Evolutionary conservation across 2,888 invertebrate genomes (phyloP).

Genomic region (Sphaerophoria rueppellii): DNA sequence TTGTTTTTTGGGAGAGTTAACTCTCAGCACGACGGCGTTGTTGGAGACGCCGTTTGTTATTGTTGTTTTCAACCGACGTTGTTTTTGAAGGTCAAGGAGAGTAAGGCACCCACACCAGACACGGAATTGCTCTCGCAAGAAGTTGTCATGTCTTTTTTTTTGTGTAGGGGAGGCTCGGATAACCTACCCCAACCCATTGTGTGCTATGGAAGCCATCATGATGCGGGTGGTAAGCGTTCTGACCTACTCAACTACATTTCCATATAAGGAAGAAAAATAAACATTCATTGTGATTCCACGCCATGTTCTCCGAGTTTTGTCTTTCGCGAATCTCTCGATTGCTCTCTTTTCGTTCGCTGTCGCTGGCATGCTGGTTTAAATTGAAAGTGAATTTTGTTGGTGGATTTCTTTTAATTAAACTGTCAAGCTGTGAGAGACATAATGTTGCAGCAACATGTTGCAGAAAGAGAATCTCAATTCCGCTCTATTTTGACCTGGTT

Average conservation of each 20-base stretch:
- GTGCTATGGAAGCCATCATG: background rate
- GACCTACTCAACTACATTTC: slow-evolving; percentile 73
- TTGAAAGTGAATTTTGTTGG: slow-evolving; percentile 22
- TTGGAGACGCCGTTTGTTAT: slow-evolving; percentile 34
- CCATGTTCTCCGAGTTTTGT: background rate
- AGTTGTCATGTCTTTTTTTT: background rate
- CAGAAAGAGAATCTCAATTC: background rate
- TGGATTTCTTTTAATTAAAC: background rate
- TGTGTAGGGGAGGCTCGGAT: slow-evolving; percentile 15
- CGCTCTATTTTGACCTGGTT: background rate
- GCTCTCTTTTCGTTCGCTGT: slow-evolving; percentile 27
- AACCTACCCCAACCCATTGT: slow-evolving; percentile 68
- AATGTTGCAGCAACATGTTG: slow-evolving; percentile 16
- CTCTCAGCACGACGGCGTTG: slow-evolving; percentile 1
- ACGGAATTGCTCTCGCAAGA: background rate
- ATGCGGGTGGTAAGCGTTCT: slow-evolving; percentile 33
- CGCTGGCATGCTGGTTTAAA: background rate
- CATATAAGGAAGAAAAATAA: slow-evolving; percentile 57
- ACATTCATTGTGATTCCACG: slow-evolving; percentile 6
- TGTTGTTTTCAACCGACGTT: slow-evolving; percentile 28
- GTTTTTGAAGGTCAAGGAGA: slow-evolving; percentile 68
- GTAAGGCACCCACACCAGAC: slow-evolving; percentile 23
- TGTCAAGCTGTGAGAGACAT: background rate
- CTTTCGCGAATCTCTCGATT: slow-evolving; percentile 5
- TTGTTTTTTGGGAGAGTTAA: slow-evolving; percentile 23